Evolutionary conservation across 2,888 invertebrate genomes (phyloP).

Genomic region (Watsonalla cultraria): DNA sequence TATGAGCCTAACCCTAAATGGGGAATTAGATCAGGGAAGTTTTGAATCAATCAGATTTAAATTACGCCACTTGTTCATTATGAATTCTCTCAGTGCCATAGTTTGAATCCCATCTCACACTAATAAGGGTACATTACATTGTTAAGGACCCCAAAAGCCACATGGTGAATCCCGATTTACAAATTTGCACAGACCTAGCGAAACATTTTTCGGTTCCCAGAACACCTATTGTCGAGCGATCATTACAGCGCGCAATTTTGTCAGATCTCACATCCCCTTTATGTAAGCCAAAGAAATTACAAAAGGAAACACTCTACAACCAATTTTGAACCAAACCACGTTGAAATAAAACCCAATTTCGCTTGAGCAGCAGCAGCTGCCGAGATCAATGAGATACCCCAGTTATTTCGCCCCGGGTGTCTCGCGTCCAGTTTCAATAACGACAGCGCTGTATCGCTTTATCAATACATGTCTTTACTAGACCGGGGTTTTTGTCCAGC

Average conservation of each 20-base stretch:
- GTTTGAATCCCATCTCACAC: constrained; percentile 22
- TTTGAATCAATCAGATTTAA: too few species aligned
- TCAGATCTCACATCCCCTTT: constrained; percentile 68
- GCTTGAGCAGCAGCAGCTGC: constrained; percentile 15
- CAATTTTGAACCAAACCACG: constrained; percentile 19
- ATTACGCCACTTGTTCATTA: too few species aligned
- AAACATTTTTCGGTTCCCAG: constrained; percentile 62
- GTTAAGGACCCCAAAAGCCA: constrained; percentile 37
- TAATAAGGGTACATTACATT: constrained; percentile 25
- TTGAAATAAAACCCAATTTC: constrained; percentile 15
- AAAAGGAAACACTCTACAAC: constrained; percentile 23
- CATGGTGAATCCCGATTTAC: constrained; percentile 48
- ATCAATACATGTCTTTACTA: constrained; percentile 11
- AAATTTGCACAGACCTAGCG: constrained; percentile 68
- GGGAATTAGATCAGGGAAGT: too few species aligned
- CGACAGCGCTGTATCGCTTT: constrained; percentile 45
- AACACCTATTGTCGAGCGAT: constrained; percentile 66
- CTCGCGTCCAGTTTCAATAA: constrained; percentile 39
- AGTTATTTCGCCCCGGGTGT: constrained; percentile 61
- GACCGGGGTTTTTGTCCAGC: constrained; percentile 27
- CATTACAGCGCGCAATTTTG: constrained; percentile 70
- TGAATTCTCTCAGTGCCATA: constrained; percentile 6
- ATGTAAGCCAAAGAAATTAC: constrained; percentile 66
- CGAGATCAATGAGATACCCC: constrained; percentile 64
- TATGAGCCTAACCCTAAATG: too few species aligned